Percentiles rank a stretch among this genome's conserved stretches.
Evolutionary conservation across 64 coral and sea anemone species (phyloP).

Genomic region (Porites australiensis): DNA sequence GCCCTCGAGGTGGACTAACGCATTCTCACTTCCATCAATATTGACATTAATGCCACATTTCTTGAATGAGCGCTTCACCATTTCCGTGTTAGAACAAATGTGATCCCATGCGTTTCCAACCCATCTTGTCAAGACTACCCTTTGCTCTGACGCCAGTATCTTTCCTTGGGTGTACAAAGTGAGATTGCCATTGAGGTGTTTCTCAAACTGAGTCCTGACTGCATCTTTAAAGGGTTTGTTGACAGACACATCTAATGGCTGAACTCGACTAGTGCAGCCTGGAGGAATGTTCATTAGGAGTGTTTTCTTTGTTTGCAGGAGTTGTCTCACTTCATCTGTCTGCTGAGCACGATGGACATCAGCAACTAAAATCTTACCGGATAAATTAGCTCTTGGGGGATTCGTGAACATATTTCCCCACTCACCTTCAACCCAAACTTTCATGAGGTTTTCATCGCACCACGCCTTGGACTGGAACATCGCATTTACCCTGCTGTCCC

Average conservation of each 20-base stretch:
- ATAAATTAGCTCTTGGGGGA: background rate
- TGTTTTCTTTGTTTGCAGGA: constrained; percentile 63
- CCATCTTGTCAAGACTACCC: constrained; percentile 33
- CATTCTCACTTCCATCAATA: background rate
- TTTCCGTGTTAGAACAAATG: constrained; percentile 1
- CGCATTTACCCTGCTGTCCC: constrained; percentile 60
- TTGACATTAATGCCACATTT: constrained; percentile 44
- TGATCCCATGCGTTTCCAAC: constrained; percentile 22
- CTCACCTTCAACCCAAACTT: constrained; percentile 32
- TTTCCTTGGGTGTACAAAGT: constrained; percentile 31
- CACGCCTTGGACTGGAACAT: constrained; percentile 63
- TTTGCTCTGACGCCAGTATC: constrained; percentile 20
- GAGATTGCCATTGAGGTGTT: constrained; percentile 37
- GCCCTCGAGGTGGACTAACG: constrained; percentile 15
- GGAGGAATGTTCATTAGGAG: constrained; percentile 51
- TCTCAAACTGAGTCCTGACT: constrained; percentile 56
- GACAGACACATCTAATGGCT: constrained; percentile 62
- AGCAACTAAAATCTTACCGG: constrained; percentile 50
- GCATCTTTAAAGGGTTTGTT: constrained; percentile 61
- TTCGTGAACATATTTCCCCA: constrained; percentile 59
- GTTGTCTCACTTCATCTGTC: constrained; percentile 47
- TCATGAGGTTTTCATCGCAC: constrained; percentile 51
- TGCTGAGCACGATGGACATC: constrained; percentile 60
- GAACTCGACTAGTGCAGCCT: constrained; percentile 57
- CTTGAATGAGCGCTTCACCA: constrained; percentile 29